These are phyloP conservation scores for Amblyopsis hoosieri DNA, from an alignment of 2,797 vertebrate genomes.

Conservation along the genomic window DNA sequence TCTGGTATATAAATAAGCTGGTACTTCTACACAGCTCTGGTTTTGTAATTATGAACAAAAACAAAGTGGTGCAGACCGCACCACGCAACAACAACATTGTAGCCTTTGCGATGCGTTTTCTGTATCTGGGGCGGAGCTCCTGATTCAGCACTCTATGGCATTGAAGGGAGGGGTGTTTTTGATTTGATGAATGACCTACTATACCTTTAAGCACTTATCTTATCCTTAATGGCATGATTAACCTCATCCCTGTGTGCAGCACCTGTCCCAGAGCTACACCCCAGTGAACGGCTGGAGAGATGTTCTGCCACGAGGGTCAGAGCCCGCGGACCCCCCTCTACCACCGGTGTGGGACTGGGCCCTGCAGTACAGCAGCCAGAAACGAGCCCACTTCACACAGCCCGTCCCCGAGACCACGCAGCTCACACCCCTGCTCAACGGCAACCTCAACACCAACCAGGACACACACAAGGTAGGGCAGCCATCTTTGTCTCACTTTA, in stretches of 20 bases:
- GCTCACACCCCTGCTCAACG: slow-evolving; percentile 68
- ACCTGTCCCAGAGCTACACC: slow-evolving; percentile 77
- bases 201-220: no score
- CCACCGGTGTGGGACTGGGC: slow-evolving; percentile 90
- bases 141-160: no score
- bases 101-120: no score
- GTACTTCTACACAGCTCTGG: no score
- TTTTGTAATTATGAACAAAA: no score
- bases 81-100: no score
- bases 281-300: slow-evolving; percentile 80
- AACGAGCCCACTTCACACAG: slow-evolving; percentile 80
- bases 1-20: no score
- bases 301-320: slow-evolving; percentile 59
- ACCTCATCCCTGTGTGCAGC: slow-evolving; percentile 49
- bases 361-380: slow-evolving; percentile 81
- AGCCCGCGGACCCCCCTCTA: slow-evolving; percentile 69
- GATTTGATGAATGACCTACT: no score
- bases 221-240: not conserved
- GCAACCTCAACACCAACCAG: slow-evolving; percentile 78
- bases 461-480: slow-evolving; percentile 67
- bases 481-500: no score
- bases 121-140: no score
- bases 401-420: slow-evolving; percentile 59
- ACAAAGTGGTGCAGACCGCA: no score
- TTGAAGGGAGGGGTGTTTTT: no score